These are phyloP conservation scores for Crypturellus undulatus DNA, from an alignment of 2,113 vertebrate genomes.

Conservation along the genomic window DNA sequence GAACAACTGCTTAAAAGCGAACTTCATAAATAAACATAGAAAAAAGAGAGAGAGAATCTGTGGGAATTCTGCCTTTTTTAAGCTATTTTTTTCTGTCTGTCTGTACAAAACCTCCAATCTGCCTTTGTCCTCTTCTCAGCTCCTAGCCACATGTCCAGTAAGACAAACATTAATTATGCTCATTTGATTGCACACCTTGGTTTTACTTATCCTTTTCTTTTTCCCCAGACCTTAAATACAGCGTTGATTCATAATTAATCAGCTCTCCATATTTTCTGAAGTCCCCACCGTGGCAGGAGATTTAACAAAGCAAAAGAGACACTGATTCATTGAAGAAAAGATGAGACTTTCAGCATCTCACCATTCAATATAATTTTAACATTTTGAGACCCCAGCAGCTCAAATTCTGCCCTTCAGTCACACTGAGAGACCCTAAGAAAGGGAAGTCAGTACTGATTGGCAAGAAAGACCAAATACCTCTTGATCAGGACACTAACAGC, in stretches of 20 bases:
- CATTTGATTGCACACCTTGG: background rate
- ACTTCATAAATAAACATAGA: background rate
- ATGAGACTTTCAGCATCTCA: background rate
- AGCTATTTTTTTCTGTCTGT: background rate
- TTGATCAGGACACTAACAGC: background rate
- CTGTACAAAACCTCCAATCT: background rate
- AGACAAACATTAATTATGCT: background rate
- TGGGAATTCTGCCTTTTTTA: background rate
- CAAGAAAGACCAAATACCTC: background rate
- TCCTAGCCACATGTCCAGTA: fast-evolving
- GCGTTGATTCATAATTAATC: background rate
- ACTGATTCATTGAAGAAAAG: background rate
- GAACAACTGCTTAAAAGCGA: background rate
- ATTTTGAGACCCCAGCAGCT: background rate
- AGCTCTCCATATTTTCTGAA: background rate
- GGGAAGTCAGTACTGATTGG: background rate
- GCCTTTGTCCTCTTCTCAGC: background rate
- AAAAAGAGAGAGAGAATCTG: background rate
- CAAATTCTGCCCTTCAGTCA: background rate
- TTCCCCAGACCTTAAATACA: background rate
- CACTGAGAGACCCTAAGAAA: background rate
- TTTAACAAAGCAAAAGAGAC: background rate
- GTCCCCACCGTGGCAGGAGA: background rate
- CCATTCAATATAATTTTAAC: background rate
- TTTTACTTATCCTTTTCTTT: background rate